These are phyloP conservation scores for Agriotes lineatus DNA, from an alignment of 2,888 invertebrate species.

Conservation along the genomic window DNA sequence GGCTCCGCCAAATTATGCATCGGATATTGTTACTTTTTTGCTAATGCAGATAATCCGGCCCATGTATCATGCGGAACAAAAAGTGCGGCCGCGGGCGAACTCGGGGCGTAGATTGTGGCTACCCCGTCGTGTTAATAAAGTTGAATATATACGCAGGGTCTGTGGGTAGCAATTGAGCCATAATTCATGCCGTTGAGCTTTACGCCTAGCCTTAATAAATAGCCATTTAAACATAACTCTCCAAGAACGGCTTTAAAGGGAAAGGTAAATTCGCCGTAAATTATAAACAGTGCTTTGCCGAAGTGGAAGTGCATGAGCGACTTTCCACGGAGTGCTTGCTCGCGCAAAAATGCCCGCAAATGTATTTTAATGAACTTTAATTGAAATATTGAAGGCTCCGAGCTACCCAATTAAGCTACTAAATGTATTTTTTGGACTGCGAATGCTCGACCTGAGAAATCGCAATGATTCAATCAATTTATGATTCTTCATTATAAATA, in stretches of 20 bases:
- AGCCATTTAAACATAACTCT: slow-evolving; percentile 34
- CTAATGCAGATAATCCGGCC: slow-evolving; percentile 14
- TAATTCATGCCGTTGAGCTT: slow-evolving; percentile 36
- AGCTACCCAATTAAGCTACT: too few relatives aligned
- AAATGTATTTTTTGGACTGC: too few relatives aligned
- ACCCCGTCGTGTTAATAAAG: slow-evolving; percentile 32
- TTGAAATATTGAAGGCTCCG: too few relatives aligned
- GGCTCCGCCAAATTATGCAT: slow-evolving; percentile 6
- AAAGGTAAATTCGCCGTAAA: slow-evolving; percentile 24
- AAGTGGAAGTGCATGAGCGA: slow-evolving; percentile 1
- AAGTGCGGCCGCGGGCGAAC: slow-evolving; percentile 15
- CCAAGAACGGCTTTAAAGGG: slow-evolving; percentile 33
- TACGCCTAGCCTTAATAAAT: slow-evolving; percentile 35
- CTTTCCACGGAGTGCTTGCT: too few relatives aligned
- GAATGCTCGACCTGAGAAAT: too few relatives aligned
- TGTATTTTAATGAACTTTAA: too few relatives aligned
- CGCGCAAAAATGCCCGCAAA: too few relatives aligned
- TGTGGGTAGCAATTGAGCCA: slow-evolving; percentile 33
- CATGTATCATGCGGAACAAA: slow-evolving; percentile 14
- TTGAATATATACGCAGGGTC: slow-evolving; percentile 30
- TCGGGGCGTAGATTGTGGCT: slow-evolving; percentile 23
- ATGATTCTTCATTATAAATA: too few relatives aligned
- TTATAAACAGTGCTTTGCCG: slow-evolving; percentile 16
- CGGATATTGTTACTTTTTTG: slow-evolving; percentile 9
- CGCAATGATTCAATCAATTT: too few relatives aligned